These are phyloP conservation scores for Aphelinus atriplicis DNA, from an alignment of 1,140 invertebrate species.

Conservation along the genomic window DNA sequence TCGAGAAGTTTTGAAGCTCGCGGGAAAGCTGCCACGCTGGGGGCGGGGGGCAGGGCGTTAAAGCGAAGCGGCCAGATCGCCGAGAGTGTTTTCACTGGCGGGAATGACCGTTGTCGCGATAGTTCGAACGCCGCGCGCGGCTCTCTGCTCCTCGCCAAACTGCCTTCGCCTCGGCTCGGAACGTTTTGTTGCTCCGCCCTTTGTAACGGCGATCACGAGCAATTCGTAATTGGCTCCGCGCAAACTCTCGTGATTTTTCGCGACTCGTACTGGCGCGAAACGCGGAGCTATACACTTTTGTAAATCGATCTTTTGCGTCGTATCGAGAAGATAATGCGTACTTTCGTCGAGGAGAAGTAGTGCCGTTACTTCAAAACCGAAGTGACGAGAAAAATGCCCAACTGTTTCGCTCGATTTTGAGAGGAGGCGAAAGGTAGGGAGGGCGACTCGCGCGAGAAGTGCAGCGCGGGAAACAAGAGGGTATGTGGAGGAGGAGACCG, in stretches of 20 bases:
- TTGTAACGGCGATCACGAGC: neutral
- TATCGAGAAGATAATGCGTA: no score
- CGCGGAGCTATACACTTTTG: no score
- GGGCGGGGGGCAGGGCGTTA: neutral
- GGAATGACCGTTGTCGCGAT: conserved; percentile 40
- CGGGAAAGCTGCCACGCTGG: neutral
- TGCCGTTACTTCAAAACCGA: neutral
- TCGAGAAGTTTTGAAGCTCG: neutral
- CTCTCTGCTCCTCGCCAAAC: no score
- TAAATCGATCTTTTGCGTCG: no score
- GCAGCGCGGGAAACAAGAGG: neutral
- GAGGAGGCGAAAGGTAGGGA: neutral
- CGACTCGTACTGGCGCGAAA: no score
- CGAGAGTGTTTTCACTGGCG: conserved; percentile 32
- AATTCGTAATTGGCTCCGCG: no score
- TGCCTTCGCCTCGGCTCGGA: no score
- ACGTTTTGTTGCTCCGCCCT: neutral
- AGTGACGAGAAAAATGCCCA: neutral
- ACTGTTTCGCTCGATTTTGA: no score
- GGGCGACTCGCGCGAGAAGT: neutral
- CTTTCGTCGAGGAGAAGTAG: no score
- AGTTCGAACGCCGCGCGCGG: neutral
- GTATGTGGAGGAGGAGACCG: neutral
- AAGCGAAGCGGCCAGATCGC: conserved; percentile 18
- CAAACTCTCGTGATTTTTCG: no score